Percentiles rank a stretch among this genome's conserved stretches.
phyloP scores from a whole-genome alignment of 2,797 vertebrate species.

The Parambassis ranga region DNA sequence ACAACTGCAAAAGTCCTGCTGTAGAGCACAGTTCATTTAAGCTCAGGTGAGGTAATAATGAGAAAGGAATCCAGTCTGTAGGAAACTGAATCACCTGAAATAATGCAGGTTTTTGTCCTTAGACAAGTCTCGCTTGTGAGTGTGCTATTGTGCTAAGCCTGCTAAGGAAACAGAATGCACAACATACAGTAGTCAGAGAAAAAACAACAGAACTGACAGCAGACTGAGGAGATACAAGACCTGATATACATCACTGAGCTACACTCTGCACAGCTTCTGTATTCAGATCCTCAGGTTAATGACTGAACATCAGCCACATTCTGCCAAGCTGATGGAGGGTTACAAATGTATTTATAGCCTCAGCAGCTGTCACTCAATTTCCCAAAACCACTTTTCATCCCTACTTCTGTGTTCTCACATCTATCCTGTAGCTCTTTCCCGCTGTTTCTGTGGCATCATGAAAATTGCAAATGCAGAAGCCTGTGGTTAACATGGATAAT shows the following conservation, averaged over 20 bases:
- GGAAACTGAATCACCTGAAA: too few relatives aligned
- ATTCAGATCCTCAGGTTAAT: conserved; percentile 56
- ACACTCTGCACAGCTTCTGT: conserved; percentile 26
- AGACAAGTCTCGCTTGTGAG: background rate
- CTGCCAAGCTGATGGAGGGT: conserved; percentile 26
- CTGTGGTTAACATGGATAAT: conserved; percentile 19
- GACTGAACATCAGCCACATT: conserved; percentile 42
- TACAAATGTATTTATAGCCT: conserved; percentile 58
- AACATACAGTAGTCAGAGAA: background rate
- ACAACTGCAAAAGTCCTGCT: too few relatives aligned
- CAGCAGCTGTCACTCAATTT: conserved; percentile 53
- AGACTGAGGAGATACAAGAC: conserved; percentile 19
- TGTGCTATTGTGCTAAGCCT: background rate
- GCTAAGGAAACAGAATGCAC: background rate
- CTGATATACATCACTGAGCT: conserved; percentile 11
- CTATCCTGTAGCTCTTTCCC: conserved; percentile 15
- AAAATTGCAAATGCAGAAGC: conserved; percentile 13
- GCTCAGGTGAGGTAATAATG: background rate
- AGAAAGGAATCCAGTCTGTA: background rate
- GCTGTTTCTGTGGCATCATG: conserved; percentile 13
- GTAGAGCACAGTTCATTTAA: background rate
- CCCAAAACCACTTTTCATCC: conserved; percentile 43
- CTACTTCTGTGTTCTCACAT: conserved; percentile 20
- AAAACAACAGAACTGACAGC: background rate
- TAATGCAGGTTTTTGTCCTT: background rate